phyloP scores from a whole-genome alignment of 2,888 invertebrate genomes.

The Lithophane semibrunnea region DNA sequence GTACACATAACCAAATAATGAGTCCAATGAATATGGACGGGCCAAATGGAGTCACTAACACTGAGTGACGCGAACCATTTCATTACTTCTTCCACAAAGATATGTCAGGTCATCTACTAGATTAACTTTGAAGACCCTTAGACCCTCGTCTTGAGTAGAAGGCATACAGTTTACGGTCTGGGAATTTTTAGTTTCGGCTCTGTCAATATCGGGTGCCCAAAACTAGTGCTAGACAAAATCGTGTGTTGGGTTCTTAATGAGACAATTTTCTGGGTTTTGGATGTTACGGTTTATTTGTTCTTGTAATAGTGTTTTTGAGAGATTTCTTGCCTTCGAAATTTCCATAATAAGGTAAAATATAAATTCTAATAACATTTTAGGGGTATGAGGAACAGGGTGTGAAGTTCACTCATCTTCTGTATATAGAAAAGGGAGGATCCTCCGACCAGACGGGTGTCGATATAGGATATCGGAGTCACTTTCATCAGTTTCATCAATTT shows the following conservation, averaged over 20 bases:
- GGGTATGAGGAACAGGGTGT: too few species aligned
- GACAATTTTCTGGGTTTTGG: slow-evolving; percentile 17
- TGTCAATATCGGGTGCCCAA: slow-evolving; percentile 46
- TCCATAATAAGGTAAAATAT: too few species aligned
- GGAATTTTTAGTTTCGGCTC: slow-evolving; percentile 49
- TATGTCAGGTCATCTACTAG: slow-evolving; percentile 66
- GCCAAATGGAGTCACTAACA: slow-evolving; percentile 59
- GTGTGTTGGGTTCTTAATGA: slow-evolving; percentile 57
- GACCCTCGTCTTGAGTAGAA: slow-evolving; percentile 62
- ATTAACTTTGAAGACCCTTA: slow-evolving; percentile 65
- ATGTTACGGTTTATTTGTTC: slow-evolving; percentile 9
- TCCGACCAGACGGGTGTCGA: too few species aligned
- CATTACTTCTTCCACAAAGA: slow-evolving; percentile 58
- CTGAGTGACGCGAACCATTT: slow-evolving; percentile 62
- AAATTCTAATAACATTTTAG: too few species aligned
- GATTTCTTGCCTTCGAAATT: too few species aligned
- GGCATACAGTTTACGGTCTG: slow-evolving; percentile 51
- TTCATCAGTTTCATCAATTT: too few species aligned
- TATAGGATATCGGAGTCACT: too few species aligned
- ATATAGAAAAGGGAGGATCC: too few species aligned
- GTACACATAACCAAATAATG: slow-evolving; percentile 56
- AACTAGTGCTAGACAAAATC: slow-evolving; percentile 36
- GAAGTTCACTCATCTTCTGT: too few species aligned
- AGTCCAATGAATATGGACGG: slow-evolving; percentile 64
- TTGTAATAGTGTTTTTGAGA: neutral